Conservation (phyloP, 1,140 invertebrate genomes). For the Bombus haemorrhoidalis region DNA sequence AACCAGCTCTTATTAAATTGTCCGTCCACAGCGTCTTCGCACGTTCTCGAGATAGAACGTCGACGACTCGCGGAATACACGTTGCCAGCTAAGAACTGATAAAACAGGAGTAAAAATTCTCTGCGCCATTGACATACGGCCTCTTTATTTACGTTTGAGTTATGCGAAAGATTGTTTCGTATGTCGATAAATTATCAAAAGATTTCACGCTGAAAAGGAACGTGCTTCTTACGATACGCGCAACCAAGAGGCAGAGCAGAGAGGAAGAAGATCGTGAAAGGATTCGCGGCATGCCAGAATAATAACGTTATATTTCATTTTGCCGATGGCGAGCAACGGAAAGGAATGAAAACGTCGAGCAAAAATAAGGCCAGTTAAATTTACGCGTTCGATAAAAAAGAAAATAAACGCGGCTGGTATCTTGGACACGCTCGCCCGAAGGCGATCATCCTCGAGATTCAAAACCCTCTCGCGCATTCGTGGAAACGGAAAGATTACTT, state of each 20-base stretch:
- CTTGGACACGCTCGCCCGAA: slow-evolving; percentile 2
- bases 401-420: slow-evolving; percentile 57
- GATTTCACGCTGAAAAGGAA: not conserved
- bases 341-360: not conserved
- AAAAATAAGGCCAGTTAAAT: slow-evolving; percentile 56
- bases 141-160: too few relatives aligned
- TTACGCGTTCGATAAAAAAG: slow-evolving; percentile 47
- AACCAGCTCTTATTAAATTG: too few relatives aligned
- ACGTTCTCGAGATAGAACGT: too few relatives aligned
- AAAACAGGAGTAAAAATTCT: not conserved
- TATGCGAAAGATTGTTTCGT: not conserved
- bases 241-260: not conserved
- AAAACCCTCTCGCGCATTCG: slow-evolving; percentile 36
- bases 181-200: not conserved
- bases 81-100: too few relatives aligned
- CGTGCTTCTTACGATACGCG: not conserved
- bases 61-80: not conserved
- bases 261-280: slow-evolving; percentile 1
- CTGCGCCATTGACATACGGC: not conserved
- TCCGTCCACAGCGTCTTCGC: too few relatives aligned
- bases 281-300: not conserved
- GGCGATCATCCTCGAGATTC: slow-evolving; percentile 57
- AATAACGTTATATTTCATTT: slow-evolving; percentile 48
- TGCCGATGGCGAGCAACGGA: slow-evolving; percentile 16
- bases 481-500: slow-evolving; percentile 64